These are phyloP conservation scores for Sycophaga agraensis DNA, from an alignment of 1,140 invertebrate genomes.

Conservation along the genomic window DNA sequence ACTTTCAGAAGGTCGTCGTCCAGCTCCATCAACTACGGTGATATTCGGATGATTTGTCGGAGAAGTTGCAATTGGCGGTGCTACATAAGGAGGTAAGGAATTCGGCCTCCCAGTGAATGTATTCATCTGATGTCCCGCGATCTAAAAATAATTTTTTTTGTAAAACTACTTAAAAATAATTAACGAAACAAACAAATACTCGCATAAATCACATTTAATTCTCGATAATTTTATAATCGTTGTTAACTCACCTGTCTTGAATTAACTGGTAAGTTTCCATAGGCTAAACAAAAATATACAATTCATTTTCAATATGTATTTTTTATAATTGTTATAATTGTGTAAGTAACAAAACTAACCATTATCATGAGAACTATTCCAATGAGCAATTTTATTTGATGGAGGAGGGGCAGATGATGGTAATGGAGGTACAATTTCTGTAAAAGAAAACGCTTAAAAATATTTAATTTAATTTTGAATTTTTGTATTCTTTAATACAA, in stretches of 20 bases:
- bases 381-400: constrained; percentile 48
- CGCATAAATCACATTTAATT: too few relatives aligned
- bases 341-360: constrained; percentile 44
- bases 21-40: constrained; percentile 46
- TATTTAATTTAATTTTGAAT: background rate
- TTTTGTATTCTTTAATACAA: constrained; percentile 18
- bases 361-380: constrained; percentile 49
- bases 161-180: background rate
- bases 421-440: constrained; percentile 56
- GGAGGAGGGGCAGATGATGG: constrained; percentile 54
- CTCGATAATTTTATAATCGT: background rate
- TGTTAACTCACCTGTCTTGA: constrained; percentile 46
- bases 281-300: constrained; percentile 42
- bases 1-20: constrained; percentile 53
- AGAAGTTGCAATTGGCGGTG: constrained; percentile 48
- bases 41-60: constrained; percentile 41
- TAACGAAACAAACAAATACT: background rate
- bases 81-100: constrained; percentile 55
- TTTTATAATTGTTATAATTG: background rate
- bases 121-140: constrained; percentile 37
- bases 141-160: constrained; percentile 4
- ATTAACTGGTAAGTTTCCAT: constrained; percentile 49
- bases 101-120: constrained; percentile 50
- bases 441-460: constrained; percentile 37
- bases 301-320: background rate